Evolutionary conservation across 2,113 vertebrate genomes (phyloP).

Genomic region (Ondatra zibethicus): DNA sequence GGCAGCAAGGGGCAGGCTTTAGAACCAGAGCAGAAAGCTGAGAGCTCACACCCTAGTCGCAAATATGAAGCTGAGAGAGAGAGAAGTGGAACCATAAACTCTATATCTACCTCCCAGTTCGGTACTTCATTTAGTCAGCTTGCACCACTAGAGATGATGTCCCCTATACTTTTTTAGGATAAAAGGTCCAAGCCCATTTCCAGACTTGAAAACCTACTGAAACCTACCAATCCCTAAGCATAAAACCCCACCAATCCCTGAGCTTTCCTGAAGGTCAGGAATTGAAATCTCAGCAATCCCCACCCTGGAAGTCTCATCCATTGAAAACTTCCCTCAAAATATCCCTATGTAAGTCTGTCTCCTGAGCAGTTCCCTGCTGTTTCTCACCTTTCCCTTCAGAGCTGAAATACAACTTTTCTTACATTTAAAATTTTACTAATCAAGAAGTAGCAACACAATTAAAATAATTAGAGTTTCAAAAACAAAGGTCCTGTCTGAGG

Average conservation of each 20-base stretch:
- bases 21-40: background rate
- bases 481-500: background rate
- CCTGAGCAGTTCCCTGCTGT: background rate
- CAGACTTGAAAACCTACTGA: background rate
- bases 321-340: background rate
- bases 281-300: background rate
- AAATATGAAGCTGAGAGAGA: background rate
- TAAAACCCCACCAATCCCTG: background rate
- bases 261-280: background rate
- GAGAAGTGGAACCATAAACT: background rate
- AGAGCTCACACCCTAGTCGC: background rate
- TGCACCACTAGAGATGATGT: background rate
- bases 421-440: conserved; percentile 5
- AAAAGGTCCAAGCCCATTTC: background rate
- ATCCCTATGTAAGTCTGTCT: background rate
- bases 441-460: background rate
- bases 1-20: background rate
- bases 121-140: background rate
- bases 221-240: too few species aligned
- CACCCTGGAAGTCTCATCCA: background rate
- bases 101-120: background rate
- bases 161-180: background rate
- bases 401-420: background rate
- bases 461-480: background rate
- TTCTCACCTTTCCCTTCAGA: background rate